A percentile compares a stretch with the other conserved stretches of the same genome.
Conservation (phyloP, 2,797 vertebrate genomes). For the Megalops cyprinoides region DNA sequence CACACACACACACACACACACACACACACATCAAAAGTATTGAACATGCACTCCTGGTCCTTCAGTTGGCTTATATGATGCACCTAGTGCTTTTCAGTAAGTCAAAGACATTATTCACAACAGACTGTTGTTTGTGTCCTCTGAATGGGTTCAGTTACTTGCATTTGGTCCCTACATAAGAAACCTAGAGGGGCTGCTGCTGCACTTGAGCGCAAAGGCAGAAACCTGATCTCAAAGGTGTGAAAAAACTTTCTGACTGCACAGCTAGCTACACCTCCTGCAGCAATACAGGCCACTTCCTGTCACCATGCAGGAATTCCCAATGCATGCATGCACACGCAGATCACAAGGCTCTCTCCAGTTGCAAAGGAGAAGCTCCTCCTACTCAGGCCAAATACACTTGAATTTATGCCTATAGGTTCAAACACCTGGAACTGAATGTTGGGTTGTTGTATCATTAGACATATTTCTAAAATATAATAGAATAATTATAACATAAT, state of each 20-base stretch:
- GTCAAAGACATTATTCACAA: constrained; percentile 26
- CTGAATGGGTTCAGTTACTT: constrained; percentile 29
- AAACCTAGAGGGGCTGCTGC: constrained; percentile 1
- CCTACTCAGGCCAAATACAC: not conserved
- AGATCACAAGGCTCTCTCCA: not conserved
- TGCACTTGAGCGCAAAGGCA: not conserved
- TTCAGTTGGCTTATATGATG: too few relatives aligned
- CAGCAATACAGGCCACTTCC: constrained; percentile 15
- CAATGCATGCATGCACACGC: not conserved
- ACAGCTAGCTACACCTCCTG: constrained; percentile 20
- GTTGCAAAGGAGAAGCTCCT: not conserved
- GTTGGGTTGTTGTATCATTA: not conserved
- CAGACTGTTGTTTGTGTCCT: constrained; percentile 20
- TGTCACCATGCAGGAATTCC: not conserved
- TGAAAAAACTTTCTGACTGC: constrained; percentile 22
- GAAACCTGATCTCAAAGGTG: constrained; percentile 40
- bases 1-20: too few relatives aligned
- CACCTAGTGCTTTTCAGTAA: not conserved
- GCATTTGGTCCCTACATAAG: constrained; percentile 28
- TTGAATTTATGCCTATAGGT: not conserved
- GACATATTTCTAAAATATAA: not conserved
- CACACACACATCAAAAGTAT: too few relatives aligned
- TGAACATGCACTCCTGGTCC: too few relatives aligned
- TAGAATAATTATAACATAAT: too few relatives aligned
- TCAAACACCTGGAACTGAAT: not conserved